Percentiles rank a stretch among this genome's conserved stretches.
These are phyloP conservation scores for Delichon dasypus DNA, from an alignment of 2,797 vertebrate genomes.

Conservation along the genomic window DNA sequence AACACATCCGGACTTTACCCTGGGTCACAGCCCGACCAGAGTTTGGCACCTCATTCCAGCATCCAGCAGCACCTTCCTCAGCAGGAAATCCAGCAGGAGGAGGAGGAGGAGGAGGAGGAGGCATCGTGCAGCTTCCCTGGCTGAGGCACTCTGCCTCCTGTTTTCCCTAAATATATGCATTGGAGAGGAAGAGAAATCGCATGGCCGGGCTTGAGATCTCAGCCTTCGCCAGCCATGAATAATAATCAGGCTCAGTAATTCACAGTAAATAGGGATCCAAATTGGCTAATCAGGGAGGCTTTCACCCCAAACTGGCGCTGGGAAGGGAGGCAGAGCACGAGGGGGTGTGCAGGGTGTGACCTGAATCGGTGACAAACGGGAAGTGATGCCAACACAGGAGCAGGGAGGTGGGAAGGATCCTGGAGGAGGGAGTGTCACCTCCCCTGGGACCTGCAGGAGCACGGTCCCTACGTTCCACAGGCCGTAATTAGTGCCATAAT, in stretches of 20 bases:
- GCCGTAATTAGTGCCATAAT: background rate
- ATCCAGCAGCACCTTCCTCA: background rate
- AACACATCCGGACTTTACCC: background rate
- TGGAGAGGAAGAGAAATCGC: conserved; percentile 37
- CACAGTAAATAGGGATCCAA: conserved; percentile 76
- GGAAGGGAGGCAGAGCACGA: conserved; percentile 46
- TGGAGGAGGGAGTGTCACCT: background rate
- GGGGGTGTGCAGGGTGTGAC: conserved; percentile 41
- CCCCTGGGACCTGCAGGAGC: background rate
- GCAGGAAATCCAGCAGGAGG: background rate
- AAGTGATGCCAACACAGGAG: background rate
- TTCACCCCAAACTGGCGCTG: conserved; percentile 75
- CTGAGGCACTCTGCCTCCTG: background rate
- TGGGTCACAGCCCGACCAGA: fast-evolving
- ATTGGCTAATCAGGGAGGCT: conserved; percentile 78
- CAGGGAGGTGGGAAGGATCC: background rate
- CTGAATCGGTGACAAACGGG: background rate
- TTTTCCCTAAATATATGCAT: conserved; percentile 43
- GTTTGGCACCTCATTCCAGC: background rate
- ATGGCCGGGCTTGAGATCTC: conserved; percentile 65
- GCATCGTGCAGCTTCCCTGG: background rate
- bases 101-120: background rate
- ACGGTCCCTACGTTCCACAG: fast-evolving
- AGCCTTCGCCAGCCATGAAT: conserved; percentile 73
- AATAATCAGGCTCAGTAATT: conserved; percentile 78